Percentiles rank a stretch among this genome's conserved stretches.
Evolutionary conservation across 2,113 vertebrate genomes (phyloP).

Genomic region (Eulemur macaco): DNA sequence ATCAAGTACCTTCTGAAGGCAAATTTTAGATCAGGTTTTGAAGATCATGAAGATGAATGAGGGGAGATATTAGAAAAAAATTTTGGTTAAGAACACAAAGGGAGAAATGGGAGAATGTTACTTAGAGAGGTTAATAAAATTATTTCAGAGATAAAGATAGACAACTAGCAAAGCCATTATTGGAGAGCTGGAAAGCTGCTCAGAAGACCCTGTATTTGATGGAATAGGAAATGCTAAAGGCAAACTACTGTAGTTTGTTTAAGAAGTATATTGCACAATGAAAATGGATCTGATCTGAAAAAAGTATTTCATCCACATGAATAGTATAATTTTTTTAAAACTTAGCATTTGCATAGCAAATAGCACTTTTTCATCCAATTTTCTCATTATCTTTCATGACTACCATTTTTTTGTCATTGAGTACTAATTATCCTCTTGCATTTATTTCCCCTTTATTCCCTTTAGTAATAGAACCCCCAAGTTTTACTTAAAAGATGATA

Average conservation of each 20-base stretch:
- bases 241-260: background rate
- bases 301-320: background rate
- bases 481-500: background rate
- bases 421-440: background rate
- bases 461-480: background rate
- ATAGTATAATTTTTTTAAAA: background rate
- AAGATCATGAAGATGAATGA: background rate
- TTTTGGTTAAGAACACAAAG: background rate
- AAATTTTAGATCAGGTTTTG: constrained; percentile 7
- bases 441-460: background rate
- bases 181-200: background rate
- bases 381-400: background rate
- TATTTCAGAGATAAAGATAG: background rate
- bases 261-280: background rate
- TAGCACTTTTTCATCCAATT: background rate
- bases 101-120: background rate
- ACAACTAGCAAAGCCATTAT: accelerated
- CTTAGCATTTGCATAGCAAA: background rate
- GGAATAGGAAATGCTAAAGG: background rate
- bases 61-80: background rate
- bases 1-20: background rate
- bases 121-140: background rate
- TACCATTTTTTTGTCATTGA: background rate
- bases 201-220: background rate
- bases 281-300: background rate